Base-by-base conservation (phyloP, 2,797 vertebrate genomes). In the Serranus cabrilla region DNA sequence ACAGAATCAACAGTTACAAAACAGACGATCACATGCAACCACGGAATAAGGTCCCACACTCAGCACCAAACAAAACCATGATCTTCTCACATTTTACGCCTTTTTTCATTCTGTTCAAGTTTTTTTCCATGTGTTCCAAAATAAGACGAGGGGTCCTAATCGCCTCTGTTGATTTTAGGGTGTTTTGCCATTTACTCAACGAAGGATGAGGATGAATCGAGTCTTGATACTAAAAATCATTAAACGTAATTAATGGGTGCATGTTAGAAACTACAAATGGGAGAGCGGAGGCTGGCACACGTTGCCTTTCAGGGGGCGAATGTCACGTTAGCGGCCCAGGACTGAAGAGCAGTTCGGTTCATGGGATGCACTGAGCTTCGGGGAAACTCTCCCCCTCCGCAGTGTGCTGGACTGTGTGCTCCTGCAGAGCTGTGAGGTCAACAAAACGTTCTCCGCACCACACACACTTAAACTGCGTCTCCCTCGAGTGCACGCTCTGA, bases 401-500 rank as follows among this genome's bases (percentile, higher is more conserved):
- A 0, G 97, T 98, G 90, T 99, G 98, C 92, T 99, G 98, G 0
- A 97, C 95, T 0, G 97, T 99, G 92, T 99, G 98, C 92, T 99
- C 98, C 94, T 99, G 98, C 87, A 99, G 94, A 46, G 97, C 94
- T 0, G 95, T 93, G 74, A 99, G 93, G 91, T 99, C 97, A 23
- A 97, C 96, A 40, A 99, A 99, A 39, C 98, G 95, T 71, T 99
- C 98, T 0, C 98, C 97, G 0, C 98, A 99, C 98, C 98, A 99
- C 81, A 98, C 96, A 5, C 98, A 98, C 92, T 99, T 99, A 86
- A 98, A 99, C 94, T 99, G 98, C 74, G 97, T 97, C 93, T 99
- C 97, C 0, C 98, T 95, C 14, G 96, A 97, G 1, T 99, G 98
- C 72, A 99, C 97, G 0, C 97, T 96, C 88, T 98, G 97, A 86